Evolutionary conservation across 1,140 invertebrate species (phyloP), one percentile per base, ranked within the genome.

Genomic region (Ctenoplectra terminalis): DNA sequence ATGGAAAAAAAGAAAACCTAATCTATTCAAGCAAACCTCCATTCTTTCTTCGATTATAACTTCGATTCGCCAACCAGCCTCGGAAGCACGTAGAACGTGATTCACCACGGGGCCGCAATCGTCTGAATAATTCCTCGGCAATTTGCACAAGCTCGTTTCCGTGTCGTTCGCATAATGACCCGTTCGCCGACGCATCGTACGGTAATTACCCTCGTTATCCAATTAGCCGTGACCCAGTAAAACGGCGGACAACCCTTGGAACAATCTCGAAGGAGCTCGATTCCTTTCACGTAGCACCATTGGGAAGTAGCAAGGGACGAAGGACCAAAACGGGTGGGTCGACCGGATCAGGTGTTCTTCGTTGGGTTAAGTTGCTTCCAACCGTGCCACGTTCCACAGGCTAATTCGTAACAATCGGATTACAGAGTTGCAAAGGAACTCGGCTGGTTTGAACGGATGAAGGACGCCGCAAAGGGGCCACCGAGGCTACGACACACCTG

Each of bases 361-460:
- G 43, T 43, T 15, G 31, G 34, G 66, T 58, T 70, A 63, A 31
- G 34, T 73, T 56, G 20, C 13, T 13, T n/a, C 23, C 46, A 34
- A 29, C 15, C 56, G 26, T 17, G 56, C 26, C 31, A 34, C 4
- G 50, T 70, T 69, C 56, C 20, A 34, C 5, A 3, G 63, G 61
- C 50, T 85, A 56, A 75, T 71, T 56, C 52, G 72, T 67, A 37
- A 76, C 71, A 86, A 86, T 85, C 46, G 34, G 64, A 66, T 37
- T 71, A 29, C 13, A 34, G 6, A 3, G 26, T 54, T 15, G 56
- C 26, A 67, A 84, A 48, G 48, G 31, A 73, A 46, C 23, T 67
- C 23, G 67, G 23, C 1, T 7, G 8, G 23, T 48, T 66, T 40
- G 15, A 31, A 56, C 17, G 54, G 13, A 60, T 15, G 46, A 54